Evolutionary conservation across 2,888 invertebrate species (phyloP).

Genomic region (Ormyrus pomaceus): DNA sequence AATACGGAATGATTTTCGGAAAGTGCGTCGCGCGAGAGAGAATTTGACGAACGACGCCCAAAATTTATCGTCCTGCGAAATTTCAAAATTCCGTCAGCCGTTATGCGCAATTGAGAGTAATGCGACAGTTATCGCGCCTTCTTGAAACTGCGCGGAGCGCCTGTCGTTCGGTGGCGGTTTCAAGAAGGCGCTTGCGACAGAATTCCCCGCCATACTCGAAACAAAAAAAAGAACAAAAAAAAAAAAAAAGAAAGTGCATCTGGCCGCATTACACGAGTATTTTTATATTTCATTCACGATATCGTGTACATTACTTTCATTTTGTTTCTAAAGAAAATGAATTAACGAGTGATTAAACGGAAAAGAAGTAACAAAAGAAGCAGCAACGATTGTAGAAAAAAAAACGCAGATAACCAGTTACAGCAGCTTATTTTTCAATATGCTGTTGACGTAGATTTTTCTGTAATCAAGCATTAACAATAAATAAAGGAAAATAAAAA

Average conservation of each 20-base stretch:
- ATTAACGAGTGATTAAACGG: not conserved
- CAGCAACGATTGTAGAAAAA: not conserved
- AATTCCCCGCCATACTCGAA: slow-evolving; percentile 50
- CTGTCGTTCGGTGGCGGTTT: not conserved
- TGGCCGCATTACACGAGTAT: slow-evolving; percentile 9
- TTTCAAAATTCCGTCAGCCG: slow-evolving; percentile 44
- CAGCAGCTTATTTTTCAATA: slow-evolving; percentile 28
- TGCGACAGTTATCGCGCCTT: not conserved
- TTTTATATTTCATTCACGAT: slow-evolving; percentile 29
- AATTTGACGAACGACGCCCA: slow-evolving; percentile 7
- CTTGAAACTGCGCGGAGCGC: slow-evolving; percentile 10
- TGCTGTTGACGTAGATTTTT: slow-evolving; percentile 21
- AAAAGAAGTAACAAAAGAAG: not conserved
- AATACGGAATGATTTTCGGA: slow-evolving; percentile 45
- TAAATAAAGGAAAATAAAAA: slow-evolving; percentile 8
- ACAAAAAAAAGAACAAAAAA: slow-evolving; percentile 13
- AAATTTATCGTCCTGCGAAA: slow-evolving; percentile 38
- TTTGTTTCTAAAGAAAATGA: slow-evolving; percentile 20
- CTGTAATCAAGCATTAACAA: slow-evolving; percentile 15
- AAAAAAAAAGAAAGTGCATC: slow-evolving; percentile 20
- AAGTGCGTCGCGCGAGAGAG: slow-evolving; percentile 22
- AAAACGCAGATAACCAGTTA: slow-evolving; percentile 20
- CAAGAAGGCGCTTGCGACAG: not conserved
- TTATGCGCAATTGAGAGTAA: not conserved
- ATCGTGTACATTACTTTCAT: slow-evolving; percentile 45